Evolutionary conservation across 1,140 invertebrate genomes (phyloP), one percentile per base, ranked within the genome.

Genomic region (Nasonia longicornis): DNA sequence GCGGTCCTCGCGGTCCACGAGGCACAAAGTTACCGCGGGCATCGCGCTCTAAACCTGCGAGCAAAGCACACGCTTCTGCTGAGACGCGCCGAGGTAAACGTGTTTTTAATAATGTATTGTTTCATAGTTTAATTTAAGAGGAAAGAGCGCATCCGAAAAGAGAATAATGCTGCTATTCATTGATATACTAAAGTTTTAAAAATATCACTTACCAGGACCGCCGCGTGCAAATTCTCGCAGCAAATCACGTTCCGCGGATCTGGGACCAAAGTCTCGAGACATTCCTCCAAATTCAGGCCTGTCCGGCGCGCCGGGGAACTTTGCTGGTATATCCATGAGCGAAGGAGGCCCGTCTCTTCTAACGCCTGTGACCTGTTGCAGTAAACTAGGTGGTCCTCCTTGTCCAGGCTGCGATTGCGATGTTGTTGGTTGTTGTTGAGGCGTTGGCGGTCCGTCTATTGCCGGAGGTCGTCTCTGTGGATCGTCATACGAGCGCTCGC

Each of bases 251-350:
- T 84, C 80, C 12, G 83, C 86, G 1, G 20, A 58, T 10, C 77
- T 38, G 4, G 78, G 79, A 29, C 73, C 75, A 14, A 79, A 82
- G 31, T 78, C 81, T 2, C 84, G 79, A 29, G 83, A 81, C 10
- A 83, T 81, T 7, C 87, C 81, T 12, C 88, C 89, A 48, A 90
- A 89, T 4, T 88, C 87, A 0, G 85, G 81, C 31, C 87, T 86
- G 2, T 89, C 89, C 8, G 87, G 85, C 1, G 67, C 84, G 16
- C 82, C 85, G 2, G 82, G 81, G 63, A 89, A 90, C 48, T 91
- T 90, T 0, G 75, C 80, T 6, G 81, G 90, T 16, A 91, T 72
- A 76, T 91, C 89, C 86, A 90, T 86, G 2, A 91, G 74, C 1
- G 89, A 86, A 20, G 88, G 88, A 1, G 89, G 89, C 1, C 83